phyloP scores from a whole-genome alignment of 1,140 invertebrate genomes.

The Phortica variegata region DNA sequence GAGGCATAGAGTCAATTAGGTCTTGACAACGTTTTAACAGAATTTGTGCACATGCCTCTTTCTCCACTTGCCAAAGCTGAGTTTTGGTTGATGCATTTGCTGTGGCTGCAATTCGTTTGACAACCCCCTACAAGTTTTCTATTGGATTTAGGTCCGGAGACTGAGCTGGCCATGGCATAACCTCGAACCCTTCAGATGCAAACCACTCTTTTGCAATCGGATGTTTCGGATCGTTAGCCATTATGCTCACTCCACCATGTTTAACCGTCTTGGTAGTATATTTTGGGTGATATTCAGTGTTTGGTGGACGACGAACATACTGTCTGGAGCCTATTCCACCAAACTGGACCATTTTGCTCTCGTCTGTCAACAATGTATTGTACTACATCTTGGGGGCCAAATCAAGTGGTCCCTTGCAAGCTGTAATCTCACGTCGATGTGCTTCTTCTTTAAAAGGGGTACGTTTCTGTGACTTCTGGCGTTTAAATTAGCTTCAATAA shows the following conservation, averaged over 20 bases:
- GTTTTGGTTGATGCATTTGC: too few relatives aligned
- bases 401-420: conserved; percentile 9
- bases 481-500: neutral
- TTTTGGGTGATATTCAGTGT: conserved; percentile 14
- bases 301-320: conserved; percentile 15
- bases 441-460: conserved; percentile 4
- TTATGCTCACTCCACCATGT: conserved; percentile 25
- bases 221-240: too few relatives aligned
- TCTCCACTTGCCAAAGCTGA: too few relatives aligned
- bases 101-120: too few relatives aligned
- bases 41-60: too few relatives aligned
- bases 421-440: neutral
- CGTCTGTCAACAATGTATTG: conserved; percentile 12
- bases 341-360: conserved; percentile 14
- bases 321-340: conserved; percentile 12
- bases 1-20: too few relatives aligned
- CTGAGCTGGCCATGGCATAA: too few relatives aligned
- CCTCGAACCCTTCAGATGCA: too few relatives aligned
- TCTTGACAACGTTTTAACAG: too few relatives aligned
- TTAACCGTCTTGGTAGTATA: conserved; percentile 29
- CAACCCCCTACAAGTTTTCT: too few relatives aligned
- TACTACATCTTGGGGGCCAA: conserved; percentile 10
- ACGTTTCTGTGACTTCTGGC: conserved; percentile 7
- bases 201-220: too few relatives aligned
- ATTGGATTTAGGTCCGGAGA: too few relatives aligned